Conservation (phyloP, 2,888 invertebrate species). For the Acholoe squamosa region DNA sequence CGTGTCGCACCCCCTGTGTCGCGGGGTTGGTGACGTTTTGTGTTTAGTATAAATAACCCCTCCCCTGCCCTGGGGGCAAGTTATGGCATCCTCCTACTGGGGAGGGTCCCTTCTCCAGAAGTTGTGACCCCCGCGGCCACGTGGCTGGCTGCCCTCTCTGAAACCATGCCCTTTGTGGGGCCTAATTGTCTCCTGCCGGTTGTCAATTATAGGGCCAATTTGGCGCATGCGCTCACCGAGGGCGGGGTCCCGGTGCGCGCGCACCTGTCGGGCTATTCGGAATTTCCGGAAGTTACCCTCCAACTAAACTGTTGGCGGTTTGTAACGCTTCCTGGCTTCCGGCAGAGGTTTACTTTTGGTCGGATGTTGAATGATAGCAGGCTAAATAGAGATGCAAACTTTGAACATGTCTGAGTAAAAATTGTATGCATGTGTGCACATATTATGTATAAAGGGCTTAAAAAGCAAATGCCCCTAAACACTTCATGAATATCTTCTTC, state of each 20-base stretch:
- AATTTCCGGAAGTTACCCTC: conserved; percentile 40
- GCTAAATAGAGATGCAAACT: too few relatives aligned
- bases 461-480: too few relatives aligned
- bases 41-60: conserved; percentile 61
- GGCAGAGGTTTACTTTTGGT: background rate
- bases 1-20: conserved; percentile 14
- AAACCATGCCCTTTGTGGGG: conserved; percentile 38
- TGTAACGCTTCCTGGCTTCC: background rate
- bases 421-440: too few relatives aligned
- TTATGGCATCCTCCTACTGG: background rate
- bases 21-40: conserved; percentile 44
- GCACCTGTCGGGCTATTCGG: conserved; percentile 57
- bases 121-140: conserved; percentile 50
- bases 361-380: too few relatives aligned
- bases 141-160: background rate
- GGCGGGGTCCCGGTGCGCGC: conserved; percentile 56
- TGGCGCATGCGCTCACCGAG: conserved; percentile 51
- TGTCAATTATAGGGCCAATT: conserved; percentile 63
- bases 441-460: too few relatives aligned
- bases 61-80: conserved; percentile 49
- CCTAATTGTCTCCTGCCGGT: conserved; percentile 53
- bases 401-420: too few relatives aligned
- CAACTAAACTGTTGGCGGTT: background rate
- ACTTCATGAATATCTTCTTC: too few relatives aligned
- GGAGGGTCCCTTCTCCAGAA: conserved; percentile 21